Conservation (phyloP, 2,113 vertebrate species). For the Beaufortia kweichowensis region DNA sequence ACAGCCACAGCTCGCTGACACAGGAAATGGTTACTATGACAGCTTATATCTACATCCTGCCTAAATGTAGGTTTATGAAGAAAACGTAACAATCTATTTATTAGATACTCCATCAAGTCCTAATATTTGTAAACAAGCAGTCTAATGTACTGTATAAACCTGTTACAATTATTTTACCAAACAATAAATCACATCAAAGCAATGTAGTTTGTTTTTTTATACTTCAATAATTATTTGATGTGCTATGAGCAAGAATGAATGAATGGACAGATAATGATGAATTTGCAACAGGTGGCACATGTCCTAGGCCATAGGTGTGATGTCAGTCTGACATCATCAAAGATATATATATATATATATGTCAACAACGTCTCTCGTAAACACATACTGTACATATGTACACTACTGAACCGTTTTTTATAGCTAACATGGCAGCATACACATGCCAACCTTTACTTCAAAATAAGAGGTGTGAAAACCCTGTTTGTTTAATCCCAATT, state of each 20-base stretch:
- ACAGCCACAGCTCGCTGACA: constrained; percentile 36
- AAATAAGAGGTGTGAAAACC: too few relatives aligned
- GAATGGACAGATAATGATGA: too few relatives aligned
- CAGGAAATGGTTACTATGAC: constrained; percentile 67
- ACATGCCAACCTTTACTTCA: constrained; percentile 6
- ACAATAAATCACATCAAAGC: too few relatives aligned
- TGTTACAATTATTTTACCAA: background rate
- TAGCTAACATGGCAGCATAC: constrained; percentile 18
- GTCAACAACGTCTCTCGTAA: constrained; percentile 25
- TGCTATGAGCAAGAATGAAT: too few relatives aligned
- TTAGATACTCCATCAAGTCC: background rate
- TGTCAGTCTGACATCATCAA: too few relatives aligned
- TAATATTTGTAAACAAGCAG: background rate
- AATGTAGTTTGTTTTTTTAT: too few relatives aligned
- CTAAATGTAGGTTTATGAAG: constrained; percentile 27
- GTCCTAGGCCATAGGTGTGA: background rate
- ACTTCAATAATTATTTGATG: too few relatives aligned
- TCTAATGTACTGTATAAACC: background rate
- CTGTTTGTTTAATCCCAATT: too few relatives aligned
- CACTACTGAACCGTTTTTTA: constrained; percentile 42
- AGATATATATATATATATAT: too few relatives aligned
- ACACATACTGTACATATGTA: constrained; percentile 24
- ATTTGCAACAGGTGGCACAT: too few relatives aligned
- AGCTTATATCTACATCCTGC: constrained; percentile 63
- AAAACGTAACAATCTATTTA: background rate